Percentiles rank a stretch among this genome's conserved stretches.
Conservation (phyloP, 2,888 invertebrate genomes). For the Troides aeacus region DNA sequence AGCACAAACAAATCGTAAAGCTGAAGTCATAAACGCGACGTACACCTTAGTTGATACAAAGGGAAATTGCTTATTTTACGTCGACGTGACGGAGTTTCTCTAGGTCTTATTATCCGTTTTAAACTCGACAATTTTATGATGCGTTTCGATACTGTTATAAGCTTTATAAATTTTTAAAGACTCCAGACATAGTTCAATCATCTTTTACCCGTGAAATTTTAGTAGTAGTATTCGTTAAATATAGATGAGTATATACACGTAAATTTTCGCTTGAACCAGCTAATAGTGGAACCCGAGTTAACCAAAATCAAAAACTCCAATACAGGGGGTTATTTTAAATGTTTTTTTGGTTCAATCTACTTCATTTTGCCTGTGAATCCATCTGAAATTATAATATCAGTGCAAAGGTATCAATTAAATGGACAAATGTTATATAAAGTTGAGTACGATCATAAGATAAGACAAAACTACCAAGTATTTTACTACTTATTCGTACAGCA, state of each 20-base stretch:
- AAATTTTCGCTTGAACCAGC: background rate
- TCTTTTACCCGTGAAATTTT: background rate
- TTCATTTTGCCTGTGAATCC: too few relatives aligned
- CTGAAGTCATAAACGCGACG: conserved; percentile 62
- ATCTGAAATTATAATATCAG: too few relatives aligned
- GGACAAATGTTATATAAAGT: too few relatives aligned
- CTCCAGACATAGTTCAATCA: conserved; percentile 1
- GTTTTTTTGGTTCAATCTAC: too few relatives aligned
- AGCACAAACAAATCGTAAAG: conserved; percentile 74
- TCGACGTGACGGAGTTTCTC: conserved; percentile 60
- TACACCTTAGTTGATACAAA: conserved; percentile 73
- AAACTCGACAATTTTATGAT: conserved; percentile 67
- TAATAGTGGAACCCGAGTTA: background rate
- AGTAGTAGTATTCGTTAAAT: background rate
- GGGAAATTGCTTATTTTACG: conserved; percentile 78
- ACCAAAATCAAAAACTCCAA: too few relatives aligned
- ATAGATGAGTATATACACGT: background rate
- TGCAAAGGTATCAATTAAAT: too few relatives aligned
- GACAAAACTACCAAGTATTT: too few relatives aligned
- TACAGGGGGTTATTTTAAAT: too few relatives aligned
- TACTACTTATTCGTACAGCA: too few relatives aligned
- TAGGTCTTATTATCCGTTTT: conserved; percentile 62
- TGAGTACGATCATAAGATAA: too few relatives aligned
- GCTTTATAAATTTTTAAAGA: conserved; percentile 6
- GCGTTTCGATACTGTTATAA: conserved; percentile 37